Evolutionary conservation across 2,113 vertebrate genomes (phyloP), one percentile per base, ranked within the genome.

Genomic region (Acrocephalus kingi): DNA sequence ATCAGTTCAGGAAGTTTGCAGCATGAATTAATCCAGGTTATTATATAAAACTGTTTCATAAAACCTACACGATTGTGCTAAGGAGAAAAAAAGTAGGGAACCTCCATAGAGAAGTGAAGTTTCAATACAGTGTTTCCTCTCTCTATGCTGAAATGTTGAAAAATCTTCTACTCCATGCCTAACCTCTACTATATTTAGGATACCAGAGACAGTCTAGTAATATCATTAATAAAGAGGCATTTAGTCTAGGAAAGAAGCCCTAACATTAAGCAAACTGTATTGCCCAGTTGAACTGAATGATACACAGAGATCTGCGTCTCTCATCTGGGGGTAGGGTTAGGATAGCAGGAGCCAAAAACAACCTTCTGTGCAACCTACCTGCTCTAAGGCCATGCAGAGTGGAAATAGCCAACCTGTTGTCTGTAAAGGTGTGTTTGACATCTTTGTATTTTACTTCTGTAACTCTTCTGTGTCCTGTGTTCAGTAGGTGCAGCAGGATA

Each of bases 371-470:
- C 35, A 78, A 13, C 27, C 43, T 25, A 12, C 43, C 79, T 43
- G 30, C 31, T 75, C 23, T 39, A 6, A 30, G 56, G 67, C 2
- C 3, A 30, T 18, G 21, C 72, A 4, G 68, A 74, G 45, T 41
- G n/a, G 46, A 76, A 83, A 39, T 0, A 54, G 59, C 13, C 37
- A 46, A 9, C 1, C 0, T 17, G 6, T 52, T 33, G 11, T 45
- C 46, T 62, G 20, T 30, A 39, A 52, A 37, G 23, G 11, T 49
- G 33, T 49, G 15, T 74, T 67, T 22, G 39, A 39, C 2, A 0
- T 68, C 14, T 19, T 28, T 23, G 0, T 51, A 2, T 63, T 66
- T 54, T 49, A 16, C 20, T 74, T 49, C 3, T 56, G 10, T 87
- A 82, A 75, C 24, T 82, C 23, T 13, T 49, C 20, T 86, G 59